Evolutionary conservation across 2,113 vertebrate species (phyloP).

Genomic region (Alexandromys fortis): DNA sequence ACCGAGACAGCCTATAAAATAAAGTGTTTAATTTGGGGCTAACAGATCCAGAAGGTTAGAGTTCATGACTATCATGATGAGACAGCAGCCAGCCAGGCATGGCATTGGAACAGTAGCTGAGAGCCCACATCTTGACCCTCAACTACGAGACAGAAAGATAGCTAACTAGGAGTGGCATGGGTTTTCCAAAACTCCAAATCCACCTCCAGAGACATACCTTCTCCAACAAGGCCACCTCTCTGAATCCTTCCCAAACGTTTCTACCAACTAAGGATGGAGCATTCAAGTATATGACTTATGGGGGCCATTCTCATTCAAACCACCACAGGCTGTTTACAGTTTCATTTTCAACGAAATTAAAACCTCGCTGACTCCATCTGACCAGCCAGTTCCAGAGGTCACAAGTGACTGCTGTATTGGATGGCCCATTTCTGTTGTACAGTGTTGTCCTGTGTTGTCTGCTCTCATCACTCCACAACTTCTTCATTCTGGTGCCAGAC

Average conservation of each 20-base stretch:
- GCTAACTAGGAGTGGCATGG: not conserved
- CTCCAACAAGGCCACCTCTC: not conserved
- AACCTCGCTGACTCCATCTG: not conserved
- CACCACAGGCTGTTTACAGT: slow-evolving; percentile 2
- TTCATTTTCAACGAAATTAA: slow-evolving; percentile 16
- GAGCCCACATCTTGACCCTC: not conserved
- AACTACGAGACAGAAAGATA: not conserved
- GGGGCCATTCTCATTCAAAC: not conserved
- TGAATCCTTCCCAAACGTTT: not conserved
- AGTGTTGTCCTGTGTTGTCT: not conserved
- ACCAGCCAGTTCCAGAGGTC: not conserved
- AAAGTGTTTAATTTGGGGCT: not conserved
- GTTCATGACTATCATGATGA: not conserved
- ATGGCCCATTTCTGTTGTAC: not conserved
- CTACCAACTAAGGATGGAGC: not conserved
- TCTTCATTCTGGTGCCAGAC: slow-evolving; percentile 25
- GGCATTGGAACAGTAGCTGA: not conserved
- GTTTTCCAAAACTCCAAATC: not conserved
- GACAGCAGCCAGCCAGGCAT: not conserved
- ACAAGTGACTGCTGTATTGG: not conserved
- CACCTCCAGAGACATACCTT: not conserved
- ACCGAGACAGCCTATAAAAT: not conserved
- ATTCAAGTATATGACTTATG: not conserved
- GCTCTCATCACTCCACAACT: not conserved
- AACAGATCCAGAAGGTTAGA: not conserved